phyloP scores from a whole-genome alignment of 2,797 vertebrate genomes.

The Steatocranus sp. region DNA sequence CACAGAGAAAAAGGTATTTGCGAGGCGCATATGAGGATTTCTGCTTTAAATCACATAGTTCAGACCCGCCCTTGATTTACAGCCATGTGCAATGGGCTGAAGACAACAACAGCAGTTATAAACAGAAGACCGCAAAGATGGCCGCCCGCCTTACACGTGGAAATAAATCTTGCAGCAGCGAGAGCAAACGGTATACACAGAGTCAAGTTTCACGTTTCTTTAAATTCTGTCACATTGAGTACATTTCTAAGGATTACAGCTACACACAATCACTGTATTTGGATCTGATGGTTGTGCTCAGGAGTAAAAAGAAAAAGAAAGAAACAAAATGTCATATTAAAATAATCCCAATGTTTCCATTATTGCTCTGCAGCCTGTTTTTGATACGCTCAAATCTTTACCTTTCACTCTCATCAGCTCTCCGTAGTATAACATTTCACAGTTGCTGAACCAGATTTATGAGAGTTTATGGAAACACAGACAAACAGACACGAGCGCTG shows the following conservation, averaged over 20 bases:
- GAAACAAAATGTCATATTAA: not conserved
- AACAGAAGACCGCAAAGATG: slow-evolving; percentile 5
- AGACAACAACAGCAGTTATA: slow-evolving; percentile 18
- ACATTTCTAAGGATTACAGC: not conserved
- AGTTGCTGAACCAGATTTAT: not conserved
- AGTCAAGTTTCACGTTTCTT: not conserved
- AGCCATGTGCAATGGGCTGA: slow-evolving; percentile 1
- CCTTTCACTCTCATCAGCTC: not conserved
- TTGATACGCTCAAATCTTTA: not conserved
- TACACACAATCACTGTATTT: not conserved
- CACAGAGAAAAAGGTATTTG: not conserved
- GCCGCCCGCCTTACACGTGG: not conserved
- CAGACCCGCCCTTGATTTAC: slow-evolving; percentile 13
- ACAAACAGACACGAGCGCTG: not conserved
- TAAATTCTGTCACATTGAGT: not conserved
- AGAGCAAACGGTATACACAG: not conserved
- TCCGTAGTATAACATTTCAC: not conserved
- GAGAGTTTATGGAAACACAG: slow-evolving; percentile 7
- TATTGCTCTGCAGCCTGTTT: not conserved
- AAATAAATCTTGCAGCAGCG: not conserved
- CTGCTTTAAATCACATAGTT: not conserved
- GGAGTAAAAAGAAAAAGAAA: not conserved
- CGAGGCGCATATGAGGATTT: not conserved
- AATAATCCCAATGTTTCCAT: not conserved
- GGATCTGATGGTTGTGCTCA: not conserved